These are phyloP conservation scores for Tamias sibiricus DNA, from an alignment of 2,113 vertebrate species.

Conservation along the genomic window DNA sequence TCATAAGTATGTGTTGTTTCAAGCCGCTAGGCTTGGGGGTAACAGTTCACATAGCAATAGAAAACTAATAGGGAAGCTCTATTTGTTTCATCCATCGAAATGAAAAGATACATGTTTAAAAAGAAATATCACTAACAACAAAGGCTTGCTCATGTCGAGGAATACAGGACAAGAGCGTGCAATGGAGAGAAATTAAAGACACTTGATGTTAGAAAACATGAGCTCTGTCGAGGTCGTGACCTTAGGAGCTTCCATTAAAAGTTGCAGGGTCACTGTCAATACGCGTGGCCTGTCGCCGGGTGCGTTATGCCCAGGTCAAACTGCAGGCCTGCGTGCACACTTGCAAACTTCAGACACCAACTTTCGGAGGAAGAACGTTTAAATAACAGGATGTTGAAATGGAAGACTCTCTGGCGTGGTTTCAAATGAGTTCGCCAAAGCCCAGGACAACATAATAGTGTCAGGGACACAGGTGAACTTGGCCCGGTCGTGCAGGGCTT, in stretches of 20 bases:
- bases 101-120: not conserved
- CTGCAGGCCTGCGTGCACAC: not conserved
- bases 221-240: not conserved
- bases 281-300: not conserved
- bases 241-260: not conserved
- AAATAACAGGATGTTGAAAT: not conserved
- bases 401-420: not conserved
- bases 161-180: not conserved
- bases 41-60: not conserved
- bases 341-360: not conserved
- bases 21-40: not conserved
- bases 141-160: not conserved
- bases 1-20: too few species aligned
- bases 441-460: not conserved
- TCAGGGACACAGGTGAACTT: not conserved
- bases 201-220: not conserved
- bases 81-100: not conserved
- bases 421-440: not conserved
- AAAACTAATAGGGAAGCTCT: not conserved
- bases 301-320: not conserved
- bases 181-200: not conserved
- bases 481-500: not conserved
- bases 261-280: too few species aligned
- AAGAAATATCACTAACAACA: not conserved
- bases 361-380: not conserved